phyloP scores from a whole-genome alignment of 2,888 invertebrate species.

The Pasiphila rectangulata region DNA sequence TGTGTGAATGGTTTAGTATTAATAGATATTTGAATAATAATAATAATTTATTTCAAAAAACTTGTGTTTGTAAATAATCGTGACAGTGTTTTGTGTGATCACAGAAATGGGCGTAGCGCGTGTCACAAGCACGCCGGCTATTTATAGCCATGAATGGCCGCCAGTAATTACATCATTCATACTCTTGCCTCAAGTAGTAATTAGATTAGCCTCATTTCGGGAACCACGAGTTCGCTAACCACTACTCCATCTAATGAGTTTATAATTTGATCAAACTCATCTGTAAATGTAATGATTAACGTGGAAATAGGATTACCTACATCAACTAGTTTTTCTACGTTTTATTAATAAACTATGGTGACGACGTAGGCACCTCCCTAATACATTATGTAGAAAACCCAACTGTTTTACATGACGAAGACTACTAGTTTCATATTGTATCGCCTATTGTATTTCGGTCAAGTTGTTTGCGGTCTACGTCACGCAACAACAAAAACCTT shows the following conservation, averaged over 20 bases:
- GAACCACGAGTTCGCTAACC: constrained; percentile 14
- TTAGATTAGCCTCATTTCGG: constrained; percentile 45
- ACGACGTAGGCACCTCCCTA: not conserved
- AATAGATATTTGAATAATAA: no score
- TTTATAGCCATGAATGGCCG: constrained; percentile 59
- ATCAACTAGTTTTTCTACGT: no score
- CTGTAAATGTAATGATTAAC: not conserved
- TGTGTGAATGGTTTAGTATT: no score
- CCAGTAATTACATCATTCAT: constrained; percentile 60
- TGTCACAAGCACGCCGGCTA: constrained; percentile 38
- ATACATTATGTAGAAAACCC: not conserved
- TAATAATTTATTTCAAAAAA: no score
- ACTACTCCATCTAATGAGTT: constrained; percentile 7
- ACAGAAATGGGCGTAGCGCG: constrained; percentile 33
- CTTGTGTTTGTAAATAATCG: not conserved
- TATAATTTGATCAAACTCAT: constrained; percentile 1
- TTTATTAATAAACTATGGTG: no score
- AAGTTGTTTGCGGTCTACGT: constrained; percentile 19
- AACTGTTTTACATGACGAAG: constrained; percentile 6
- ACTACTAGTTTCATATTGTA: constrained; percentile 9
- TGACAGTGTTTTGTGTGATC: constrained; percentile 11
- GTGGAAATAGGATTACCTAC: not conserved
- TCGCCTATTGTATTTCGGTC: constrained; percentile 16
- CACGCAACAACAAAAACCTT: constrained; percentile 9
- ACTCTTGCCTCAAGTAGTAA: constrained; percentile 36